phyloP scores from a whole-genome alignment of 1,140 invertebrate species.

The Bombus balteatus region DNA sequence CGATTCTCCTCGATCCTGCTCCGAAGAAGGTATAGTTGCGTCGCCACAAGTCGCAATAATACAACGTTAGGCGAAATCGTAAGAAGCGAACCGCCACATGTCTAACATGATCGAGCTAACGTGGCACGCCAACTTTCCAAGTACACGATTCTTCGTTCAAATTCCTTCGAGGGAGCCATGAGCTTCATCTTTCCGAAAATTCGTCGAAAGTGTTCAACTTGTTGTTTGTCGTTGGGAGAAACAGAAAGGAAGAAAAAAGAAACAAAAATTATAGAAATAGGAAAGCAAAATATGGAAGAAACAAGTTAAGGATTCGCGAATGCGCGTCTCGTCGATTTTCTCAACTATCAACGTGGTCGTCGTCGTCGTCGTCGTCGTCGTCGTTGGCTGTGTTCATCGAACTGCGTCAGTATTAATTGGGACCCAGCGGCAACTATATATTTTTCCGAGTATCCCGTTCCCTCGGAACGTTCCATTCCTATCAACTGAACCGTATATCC shows the following conservation, averaged over 20 bases:
- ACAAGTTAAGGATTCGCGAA: not conserved
- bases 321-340: not conserved
- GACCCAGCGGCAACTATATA: not conserved
- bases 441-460: not conserved
- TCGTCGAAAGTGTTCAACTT: not conserved
- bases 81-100: not conserved
- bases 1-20: not conserved
- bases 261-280: not conserved
- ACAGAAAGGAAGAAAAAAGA: not conserved
- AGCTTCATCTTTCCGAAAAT: not conserved
- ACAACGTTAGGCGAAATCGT: not conserved
- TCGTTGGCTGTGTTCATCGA: not conserved
- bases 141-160: not conserved
- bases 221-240: not conserved
- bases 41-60: not conserved
- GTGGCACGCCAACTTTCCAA: not conserved
- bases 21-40: constrained; percentile 17
- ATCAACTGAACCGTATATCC: constrained; percentile 29
- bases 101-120: not conserved
- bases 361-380: not conserved
- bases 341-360: not conserved
- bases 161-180: not conserved
- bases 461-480: constrained; percentile 7
- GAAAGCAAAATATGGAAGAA: not conserved
- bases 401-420: constrained; percentile 11